These are phyloP conservation scores for Anabacerthia variegaticeps DNA, from an alignment of 2,797 vertebrate genomes.

Conservation along the genomic window DNA sequence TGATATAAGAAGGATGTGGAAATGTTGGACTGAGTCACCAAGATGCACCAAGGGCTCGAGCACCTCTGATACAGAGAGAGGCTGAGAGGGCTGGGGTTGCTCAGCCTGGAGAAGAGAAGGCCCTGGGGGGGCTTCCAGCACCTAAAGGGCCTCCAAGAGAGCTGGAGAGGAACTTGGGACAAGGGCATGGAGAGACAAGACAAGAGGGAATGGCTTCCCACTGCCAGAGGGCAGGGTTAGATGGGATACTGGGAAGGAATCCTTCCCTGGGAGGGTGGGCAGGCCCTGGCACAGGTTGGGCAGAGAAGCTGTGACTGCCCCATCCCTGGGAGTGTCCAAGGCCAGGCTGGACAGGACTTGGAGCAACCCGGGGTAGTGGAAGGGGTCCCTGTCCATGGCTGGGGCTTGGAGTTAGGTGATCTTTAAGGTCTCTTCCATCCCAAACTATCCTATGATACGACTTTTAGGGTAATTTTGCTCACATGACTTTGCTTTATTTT, in stretches of 20 bases:
- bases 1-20: not conserved
- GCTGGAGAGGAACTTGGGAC: not conserved
- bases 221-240: not conserved
- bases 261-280: rapidly evolving
- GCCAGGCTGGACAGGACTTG: rapidly evolving
- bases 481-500: not conserved
- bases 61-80: not conserved
- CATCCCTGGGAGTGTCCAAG: not conserved
- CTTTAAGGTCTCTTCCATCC: not conserved
- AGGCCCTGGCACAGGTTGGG: not conserved
- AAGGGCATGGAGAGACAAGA: not conserved
- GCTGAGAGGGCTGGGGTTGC: not conserved
- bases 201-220: not conserved
- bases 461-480: not conserved
- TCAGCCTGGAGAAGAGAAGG: not conserved
- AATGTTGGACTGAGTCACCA: not conserved
- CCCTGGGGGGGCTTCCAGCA: no score
- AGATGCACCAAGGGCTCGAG: not conserved
- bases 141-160: not conserved
- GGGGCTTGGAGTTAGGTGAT: not conserved
- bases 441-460: not conserved
- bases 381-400: not conserved
- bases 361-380: rapidly evolving
- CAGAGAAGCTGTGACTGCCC: not conserved
- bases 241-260: not conserved